A percentile compares a stretch with the other conserved stretches of the same genome.
Evolutionary conservation across 2,888 invertebrate genomes (phyloP).

Genomic region (Blastobasis lacticolella): DNA sequence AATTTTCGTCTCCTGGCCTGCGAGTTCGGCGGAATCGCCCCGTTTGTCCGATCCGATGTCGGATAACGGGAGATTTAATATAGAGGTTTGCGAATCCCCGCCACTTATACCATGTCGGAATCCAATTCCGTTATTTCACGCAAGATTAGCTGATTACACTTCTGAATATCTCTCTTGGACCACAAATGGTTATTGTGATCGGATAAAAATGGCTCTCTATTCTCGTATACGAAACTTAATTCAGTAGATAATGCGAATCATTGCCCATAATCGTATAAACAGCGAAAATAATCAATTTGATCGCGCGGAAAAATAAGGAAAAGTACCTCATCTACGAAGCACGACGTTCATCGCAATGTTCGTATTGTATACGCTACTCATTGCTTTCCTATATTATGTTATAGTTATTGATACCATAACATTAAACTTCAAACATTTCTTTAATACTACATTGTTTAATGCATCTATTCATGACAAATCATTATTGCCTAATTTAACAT

Average conservation of each 20-base stretch:
- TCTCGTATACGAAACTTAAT: constrained; percentile 4
- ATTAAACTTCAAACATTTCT: too few species aligned
- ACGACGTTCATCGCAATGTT: too few species aligned
- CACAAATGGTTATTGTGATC: constrained; percentile 7
- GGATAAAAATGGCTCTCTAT: constrained; percentile 4
- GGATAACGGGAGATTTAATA: constrained; percentile 52
- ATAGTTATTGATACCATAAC: too few species aligned
- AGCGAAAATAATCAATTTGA: constrained; percentile 9
- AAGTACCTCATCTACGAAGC: too few species aligned
- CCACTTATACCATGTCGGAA: constrained; percentile 33
- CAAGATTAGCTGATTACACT: constrained; percentile 35
- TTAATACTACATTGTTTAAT: too few species aligned
- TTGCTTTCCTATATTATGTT: too few species aligned
- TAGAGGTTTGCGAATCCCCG: constrained; percentile 32
- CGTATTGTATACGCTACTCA: too few species aligned
- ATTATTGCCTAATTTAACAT: too few species aligned
- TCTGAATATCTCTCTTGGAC: constrained; percentile 19
- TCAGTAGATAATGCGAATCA: constrained; percentile 6
- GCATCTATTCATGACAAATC: too few species aligned
- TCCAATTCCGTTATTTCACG: constrained; percentile 36
- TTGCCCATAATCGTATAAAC: constrained; percentile 3
- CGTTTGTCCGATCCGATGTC: constrained; percentile 46
- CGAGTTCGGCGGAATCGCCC: constrained; percentile 38
- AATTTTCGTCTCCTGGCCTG: constrained; percentile 45
- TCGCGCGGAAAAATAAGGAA: constrained; percentile 1